phyloP scores from a whole-genome alignment of 2,113 vertebrate genomes.

The Psilopogon haemacephalus region DNA sequence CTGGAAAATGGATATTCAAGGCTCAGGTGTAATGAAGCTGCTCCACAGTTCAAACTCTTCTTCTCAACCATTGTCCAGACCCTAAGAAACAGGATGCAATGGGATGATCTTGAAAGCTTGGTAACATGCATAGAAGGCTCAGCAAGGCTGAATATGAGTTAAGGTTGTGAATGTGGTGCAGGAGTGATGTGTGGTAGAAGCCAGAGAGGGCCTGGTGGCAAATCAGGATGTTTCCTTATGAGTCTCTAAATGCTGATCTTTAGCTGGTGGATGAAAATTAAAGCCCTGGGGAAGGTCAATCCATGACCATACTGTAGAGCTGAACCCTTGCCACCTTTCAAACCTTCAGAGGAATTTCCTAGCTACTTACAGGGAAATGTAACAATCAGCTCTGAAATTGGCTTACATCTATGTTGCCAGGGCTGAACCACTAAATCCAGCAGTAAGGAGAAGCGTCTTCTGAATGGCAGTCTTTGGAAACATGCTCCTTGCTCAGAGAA shows the following conservation, averaged over 20 bases:
- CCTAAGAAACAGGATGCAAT: background rate
- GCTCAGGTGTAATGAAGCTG: background rate
- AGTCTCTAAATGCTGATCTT: background rate
- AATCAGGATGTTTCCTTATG: fast-evolving
- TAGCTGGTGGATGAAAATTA: background rate
- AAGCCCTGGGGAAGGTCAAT: background rate
- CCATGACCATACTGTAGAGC: background rate
- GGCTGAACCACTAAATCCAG: background rate
- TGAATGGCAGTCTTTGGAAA: background rate
- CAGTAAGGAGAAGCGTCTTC: background rate
- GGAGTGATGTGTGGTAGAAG: fast-evolving
- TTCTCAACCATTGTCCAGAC: background rate
- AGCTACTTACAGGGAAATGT: background rate
- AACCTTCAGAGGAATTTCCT: background rate
- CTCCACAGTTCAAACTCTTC: background rate
- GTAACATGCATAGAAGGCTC: background rate
- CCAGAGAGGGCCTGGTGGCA: background rate
- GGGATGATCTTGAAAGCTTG: background rate
- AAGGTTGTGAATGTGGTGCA: background rate
- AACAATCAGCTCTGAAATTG: background rate
- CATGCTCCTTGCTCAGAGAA: background rate
- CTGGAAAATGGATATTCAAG: background rate
- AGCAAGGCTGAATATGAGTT: background rate
- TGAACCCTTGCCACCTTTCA: background rate
- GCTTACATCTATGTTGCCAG: background rate